Evolutionary conservation across 1,140 invertebrate genomes (phyloP).

Genomic region (Gryllus bimaculatus): DNA sequence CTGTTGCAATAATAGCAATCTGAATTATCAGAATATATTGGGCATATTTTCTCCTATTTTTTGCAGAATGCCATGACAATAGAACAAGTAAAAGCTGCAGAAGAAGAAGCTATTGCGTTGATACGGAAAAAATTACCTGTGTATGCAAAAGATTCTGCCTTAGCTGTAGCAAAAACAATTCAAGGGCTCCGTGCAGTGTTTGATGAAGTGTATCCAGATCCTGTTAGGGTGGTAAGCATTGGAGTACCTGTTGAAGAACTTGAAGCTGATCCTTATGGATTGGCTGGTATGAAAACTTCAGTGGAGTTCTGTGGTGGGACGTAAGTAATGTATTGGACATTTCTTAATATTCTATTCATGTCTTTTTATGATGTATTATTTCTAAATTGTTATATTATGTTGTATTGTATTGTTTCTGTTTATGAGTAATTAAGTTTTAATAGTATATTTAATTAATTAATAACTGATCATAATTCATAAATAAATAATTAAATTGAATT

Average conservation of each 20-base stretch:
- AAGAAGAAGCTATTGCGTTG: slow-evolving; percentile 68
- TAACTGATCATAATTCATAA: no score
- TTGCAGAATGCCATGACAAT: slow-evolving; percentile 66
- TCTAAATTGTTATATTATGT: no score
- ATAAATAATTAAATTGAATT: no score
- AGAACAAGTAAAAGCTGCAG: slow-evolving; percentile 77
- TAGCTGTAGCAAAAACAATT: slow-evolving; percentile 82
- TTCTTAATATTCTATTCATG: background rate
- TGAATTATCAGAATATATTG: background rate
- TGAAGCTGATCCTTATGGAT: slow-evolving; percentile 71
- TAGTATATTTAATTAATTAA: background rate
- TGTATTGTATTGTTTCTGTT: background rate
- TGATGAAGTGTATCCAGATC: slow-evolving; percentile 98
- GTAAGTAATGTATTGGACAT: slow-evolving; percentile 36
- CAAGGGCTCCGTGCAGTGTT: slow-evolving; percentile 95
- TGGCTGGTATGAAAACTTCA: slow-evolving; percentile 71
- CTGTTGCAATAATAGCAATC: background rate
- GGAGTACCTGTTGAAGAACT: slow-evolving; percentile 87
- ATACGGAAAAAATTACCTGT: slow-evolving; percentile 73
- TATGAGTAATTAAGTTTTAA: background rate
- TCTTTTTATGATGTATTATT: background rate
- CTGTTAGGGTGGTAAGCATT: slow-evolving; percentile 91
- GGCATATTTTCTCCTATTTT: background rate
- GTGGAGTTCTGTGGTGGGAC: slow-evolving; percentile 99
- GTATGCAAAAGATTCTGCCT: slow-evolving; percentile 79